Evolutionary conservation across 2,113 vertebrate genomes (phyloP), one percentile per base, ranked within the genome.

Genomic region (Patagioenas fasciata): DNA sequence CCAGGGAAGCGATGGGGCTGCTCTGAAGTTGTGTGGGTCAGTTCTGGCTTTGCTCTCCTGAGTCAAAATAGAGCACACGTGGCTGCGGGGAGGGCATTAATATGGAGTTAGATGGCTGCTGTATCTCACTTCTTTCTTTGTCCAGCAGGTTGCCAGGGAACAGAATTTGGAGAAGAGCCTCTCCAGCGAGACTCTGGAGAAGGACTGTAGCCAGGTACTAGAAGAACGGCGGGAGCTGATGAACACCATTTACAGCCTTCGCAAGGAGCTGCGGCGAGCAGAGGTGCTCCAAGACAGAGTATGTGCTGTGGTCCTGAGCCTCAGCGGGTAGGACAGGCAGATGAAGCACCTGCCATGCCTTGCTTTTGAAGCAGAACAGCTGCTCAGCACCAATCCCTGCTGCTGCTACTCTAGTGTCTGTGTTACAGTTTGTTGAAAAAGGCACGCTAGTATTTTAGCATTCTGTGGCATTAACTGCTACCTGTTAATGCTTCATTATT

Each of bases 211-310:
- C 71, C 97, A 98, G 91, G 80, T 93, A 0, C 65, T 97, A 65
- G 95, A 73, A 12, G 98, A 98, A 8, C 97, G 98, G 36, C 98
- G 97, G 91, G 97, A 98, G 38, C 96, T 99, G 95, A 80, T 98
- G 31, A 84, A 95, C 56, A 97, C 97, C 42, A 91, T 99, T 70
- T 98, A 98, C 89, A 97, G 82, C 85, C 96, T 99, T 62, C 99
- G 97, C 87, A 98, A 97, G 84, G 98, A 98, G 38, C 98, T 99
- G 21, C 98, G 96, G 61, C 95, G 85, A 44, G 98, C 97, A 0
- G 98, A 98, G 96, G 98, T 98, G 40, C 97, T 98, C 67, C 97
- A 97, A 9, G 88, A 98, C 78, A 98, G 97, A 98, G 99, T 99
- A 91, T 0, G 84, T 60, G 84, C 50, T 36, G 50, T 31, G 13